Conservation (phyloP, 2,797 vertebrate genomes). For the Oophaga sylvatica region DNA sequence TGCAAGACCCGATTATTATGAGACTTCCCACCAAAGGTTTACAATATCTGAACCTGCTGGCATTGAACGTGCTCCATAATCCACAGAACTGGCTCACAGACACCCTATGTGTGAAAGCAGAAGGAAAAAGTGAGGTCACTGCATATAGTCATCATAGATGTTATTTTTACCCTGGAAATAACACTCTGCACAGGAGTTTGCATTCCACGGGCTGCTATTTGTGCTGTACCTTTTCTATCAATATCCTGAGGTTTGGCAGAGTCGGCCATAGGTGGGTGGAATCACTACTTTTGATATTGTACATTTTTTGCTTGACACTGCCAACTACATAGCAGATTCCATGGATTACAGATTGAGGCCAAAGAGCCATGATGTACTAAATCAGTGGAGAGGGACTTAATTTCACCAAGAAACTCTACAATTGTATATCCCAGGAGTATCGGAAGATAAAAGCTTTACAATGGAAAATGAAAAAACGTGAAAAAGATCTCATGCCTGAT, state of each 20-base stretch:
- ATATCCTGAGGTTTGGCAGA: constrained; percentile 50
- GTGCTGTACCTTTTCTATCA: constrained; percentile 53
- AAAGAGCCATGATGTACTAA: constrained; percentile 13
- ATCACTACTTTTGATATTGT: constrained; percentile 20
- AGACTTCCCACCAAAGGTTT: neutral
- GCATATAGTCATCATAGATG: constrained; percentile 8
- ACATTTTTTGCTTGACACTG: constrained; percentile 16
- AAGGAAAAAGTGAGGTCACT: constrained; percentile 52
- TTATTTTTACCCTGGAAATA: constrained; percentile 52
- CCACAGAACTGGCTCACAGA: constrained; percentile 15
- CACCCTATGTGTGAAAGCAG: constrained; percentile 25
- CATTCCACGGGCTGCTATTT: constrained; percentile 19
- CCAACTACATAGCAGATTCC: constrained; percentile 27
- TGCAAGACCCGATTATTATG: neutral
- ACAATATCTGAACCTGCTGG: neutral
- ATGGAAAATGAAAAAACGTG: too few relatives aligned
- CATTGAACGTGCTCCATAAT: neutral
- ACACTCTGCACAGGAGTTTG: constrained; percentile 17
- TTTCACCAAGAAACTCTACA: constrained; percentile 19
- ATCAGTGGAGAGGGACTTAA: neutral
- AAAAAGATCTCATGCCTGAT: too few relatives aligned
- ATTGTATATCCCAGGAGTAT: neutral
- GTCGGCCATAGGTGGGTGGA: constrained; percentile 23
- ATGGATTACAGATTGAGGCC: neutral
- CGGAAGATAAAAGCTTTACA: neutral